Conservation (phyloP, 2,113 vertebrate genomes). For the Carassius gibelio region DNA sequence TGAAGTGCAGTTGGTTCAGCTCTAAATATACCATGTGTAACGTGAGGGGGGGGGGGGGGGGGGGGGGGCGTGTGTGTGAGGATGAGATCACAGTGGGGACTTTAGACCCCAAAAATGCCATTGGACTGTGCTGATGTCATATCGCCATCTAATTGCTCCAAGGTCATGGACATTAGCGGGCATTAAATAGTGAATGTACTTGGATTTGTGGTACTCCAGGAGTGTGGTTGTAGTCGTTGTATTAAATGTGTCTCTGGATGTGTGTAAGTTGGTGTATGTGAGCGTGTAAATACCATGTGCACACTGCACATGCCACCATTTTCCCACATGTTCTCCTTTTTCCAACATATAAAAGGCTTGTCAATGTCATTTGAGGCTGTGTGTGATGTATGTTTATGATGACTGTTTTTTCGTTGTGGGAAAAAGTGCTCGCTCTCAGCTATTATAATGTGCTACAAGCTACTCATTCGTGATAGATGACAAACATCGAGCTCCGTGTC, state of each 20-base stretch:
- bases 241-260: slow-evolving; percentile 9
- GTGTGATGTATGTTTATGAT: too few relatives aligned
- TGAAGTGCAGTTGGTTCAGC: slow-evolving; percentile 65
- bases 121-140: slow-evolving; percentile 14
- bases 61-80: neutral
- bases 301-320: neutral
- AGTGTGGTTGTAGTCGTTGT: neutral
- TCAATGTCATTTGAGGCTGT: slow-evolving; percentile 30
- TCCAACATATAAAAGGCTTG: neutral
- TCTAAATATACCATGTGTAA: slow-evolving; percentile 66
- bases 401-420: too few relatives aligned
- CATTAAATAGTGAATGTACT: neutral
- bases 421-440: neutral
- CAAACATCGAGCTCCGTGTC: slow-evolving; percentile 60
- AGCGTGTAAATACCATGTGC: slow-evolving; percentile 42
- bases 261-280: neutral
- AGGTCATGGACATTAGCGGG: slow-evolving; percentile 29
- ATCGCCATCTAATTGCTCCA: slow-evolving; percentile 32
- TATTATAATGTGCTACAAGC: slow-evolving; percentile 1
- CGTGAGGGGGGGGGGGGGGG: slow-evolving; percentile 42
- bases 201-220: neutral
- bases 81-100: slow-evolving; percentile 13
- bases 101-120: slow-evolving; percentile 13
- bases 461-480: slow-evolving; percentile 61
- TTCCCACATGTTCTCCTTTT: slow-evolving; percentile 17